Evolutionary conservation across 2,888 invertebrate genomes (phyloP), one percentile per base, ranked within the genome.

Genomic region (Thyatira batis): DNA sequence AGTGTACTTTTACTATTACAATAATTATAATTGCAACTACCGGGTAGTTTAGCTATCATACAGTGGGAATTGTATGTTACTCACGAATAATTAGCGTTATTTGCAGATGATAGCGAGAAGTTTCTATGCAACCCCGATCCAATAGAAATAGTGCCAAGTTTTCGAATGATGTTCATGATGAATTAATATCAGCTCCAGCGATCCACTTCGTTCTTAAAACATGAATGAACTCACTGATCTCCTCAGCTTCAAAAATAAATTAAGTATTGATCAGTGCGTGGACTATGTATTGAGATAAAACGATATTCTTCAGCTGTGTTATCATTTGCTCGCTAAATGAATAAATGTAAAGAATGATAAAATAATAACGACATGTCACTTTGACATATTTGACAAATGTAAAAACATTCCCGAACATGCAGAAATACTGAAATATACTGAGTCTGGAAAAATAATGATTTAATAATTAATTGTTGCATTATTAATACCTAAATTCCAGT

Each of bases 31-130:
- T 49, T 4, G 17, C 11, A 20, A 30, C 30, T 49, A 49, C 28
- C 33, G 5, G 30, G 30, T 49, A 28, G 23, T 50, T 39, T 21
- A 21, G 20, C 49, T 20, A 25, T 45, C 11, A 3, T 28, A 27
- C 9, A 30, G 49, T 25, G 2, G 60, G 62, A 13, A 45, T 54
- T 48, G 50, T 54, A 17, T 45, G 50, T 45, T 73, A 89, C 89
- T 86, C 70, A 91, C 90, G 85, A 82, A 69, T 86, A 76, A 57
- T 69, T 78, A 30, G 81, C 78, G 69, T 85, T 82, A 59, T 77
- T 71, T 49, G 62, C 53, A 13, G 82, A 51, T 39, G 88, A 81
- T 53, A 82, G 73, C 1, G 89, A 90, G 57, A 90, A 85, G 44
- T 67, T 78, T 62, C 85, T 80, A 49, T 62, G 58, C 30, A 75